A percentile compares a stretch with the other conserved stretches of the same genome.
These are phyloP conservation scores for Trinorchestia longiramus DNA, from an alignment of 1,140 invertebrate species.

Conservation along the genomic window DNA sequence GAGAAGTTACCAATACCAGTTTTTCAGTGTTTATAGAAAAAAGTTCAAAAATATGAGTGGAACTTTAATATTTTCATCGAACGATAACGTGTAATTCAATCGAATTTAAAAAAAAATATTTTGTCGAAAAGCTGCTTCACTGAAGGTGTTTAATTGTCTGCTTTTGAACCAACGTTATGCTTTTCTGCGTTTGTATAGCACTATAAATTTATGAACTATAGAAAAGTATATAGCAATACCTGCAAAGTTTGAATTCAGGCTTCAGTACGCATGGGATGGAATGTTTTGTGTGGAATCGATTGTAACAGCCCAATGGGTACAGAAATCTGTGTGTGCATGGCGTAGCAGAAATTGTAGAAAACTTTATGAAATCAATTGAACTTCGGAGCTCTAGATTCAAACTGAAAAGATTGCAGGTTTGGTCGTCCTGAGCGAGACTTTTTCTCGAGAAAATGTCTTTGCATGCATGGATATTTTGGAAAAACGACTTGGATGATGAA, in stretches of 20 bases:
- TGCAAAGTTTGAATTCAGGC: not conserved
- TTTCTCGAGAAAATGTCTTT: not conserved
- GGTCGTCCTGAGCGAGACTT: not conserved
- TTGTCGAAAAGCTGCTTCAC: not conserved
- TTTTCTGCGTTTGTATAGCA: not conserved
- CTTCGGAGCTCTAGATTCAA: not conserved
- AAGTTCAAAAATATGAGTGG: not conserved
- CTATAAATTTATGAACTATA: not conserved
- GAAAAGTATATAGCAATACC: not conserved
- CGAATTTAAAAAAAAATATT: not conserved
- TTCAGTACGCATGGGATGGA: not conserved
- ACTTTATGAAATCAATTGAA: not conserved
- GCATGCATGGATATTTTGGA: not conserved
- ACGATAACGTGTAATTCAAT: not conserved
- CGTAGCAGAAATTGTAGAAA: not conserved
- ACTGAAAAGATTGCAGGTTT: not conserved
- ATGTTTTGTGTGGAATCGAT: not conserved
- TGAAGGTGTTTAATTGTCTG: not conserved
- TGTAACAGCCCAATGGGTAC: not conserved
- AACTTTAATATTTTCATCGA: not conserved
- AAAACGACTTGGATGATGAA: not conserved
- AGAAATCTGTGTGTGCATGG: not conserved
- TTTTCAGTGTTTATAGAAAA: not conserved
- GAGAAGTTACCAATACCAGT: not conserved
- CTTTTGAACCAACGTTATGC: not conserved